These are phyloP conservation scores for Platygyra sinensis DNA, from an alignment of 64 coral and sea anemone genomes.

Conservation along the genomic window DNA sequence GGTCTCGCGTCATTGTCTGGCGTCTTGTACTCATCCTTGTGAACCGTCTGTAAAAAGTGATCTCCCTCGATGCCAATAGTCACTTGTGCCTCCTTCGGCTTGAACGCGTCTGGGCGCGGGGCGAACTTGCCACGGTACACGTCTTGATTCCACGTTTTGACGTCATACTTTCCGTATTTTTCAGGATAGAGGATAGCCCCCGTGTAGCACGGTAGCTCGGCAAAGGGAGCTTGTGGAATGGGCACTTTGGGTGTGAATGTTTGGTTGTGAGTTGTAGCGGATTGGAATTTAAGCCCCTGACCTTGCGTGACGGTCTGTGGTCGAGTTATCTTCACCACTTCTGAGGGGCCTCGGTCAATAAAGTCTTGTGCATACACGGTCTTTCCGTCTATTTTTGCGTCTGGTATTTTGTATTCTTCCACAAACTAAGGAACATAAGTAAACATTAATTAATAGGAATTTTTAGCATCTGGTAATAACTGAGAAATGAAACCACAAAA, in stretches of 20 bases:
- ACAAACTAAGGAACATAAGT: constrained; percentile 39
- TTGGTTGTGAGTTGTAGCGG: constrained; percentile 85
- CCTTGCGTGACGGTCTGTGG: constrained; percentile 66
- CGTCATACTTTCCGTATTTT: constrained; percentile 42
- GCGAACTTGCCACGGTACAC: constrained; percentile 90
- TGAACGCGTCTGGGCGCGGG: constrained; percentile 51
- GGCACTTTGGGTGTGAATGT: constrained; percentile 76
- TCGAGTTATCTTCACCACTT: constrained; percentile 68
- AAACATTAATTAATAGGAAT: neutral
- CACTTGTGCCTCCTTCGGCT: constrained; percentile 56
- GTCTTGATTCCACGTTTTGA: constrained; percentile 93
- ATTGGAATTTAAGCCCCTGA: constrained; percentile 69
- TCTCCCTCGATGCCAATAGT: constrained; percentile 90
- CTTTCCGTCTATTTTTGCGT: constrained; percentile 79
- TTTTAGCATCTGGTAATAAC: too few species aligned
- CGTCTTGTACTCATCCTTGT: constrained; percentile 72
- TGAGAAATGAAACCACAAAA: too few species aligned
- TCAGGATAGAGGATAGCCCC: constrained; percentile 94
- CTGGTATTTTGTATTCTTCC: constrained; percentile 65
- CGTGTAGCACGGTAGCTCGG: constrained; percentile 82
- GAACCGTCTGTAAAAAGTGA: constrained; percentile 72
- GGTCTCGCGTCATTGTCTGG: constrained; percentile 69
- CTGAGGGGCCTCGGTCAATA: constrained; percentile 60
- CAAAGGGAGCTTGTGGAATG: constrained; percentile 60
- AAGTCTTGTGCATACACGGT: constrained; percentile 80